These are phyloP conservation scores for Harpagoxenus sublaevis DNA, from an alignment of 2,888 invertebrate species.

Conservation along the genomic window DNA sequence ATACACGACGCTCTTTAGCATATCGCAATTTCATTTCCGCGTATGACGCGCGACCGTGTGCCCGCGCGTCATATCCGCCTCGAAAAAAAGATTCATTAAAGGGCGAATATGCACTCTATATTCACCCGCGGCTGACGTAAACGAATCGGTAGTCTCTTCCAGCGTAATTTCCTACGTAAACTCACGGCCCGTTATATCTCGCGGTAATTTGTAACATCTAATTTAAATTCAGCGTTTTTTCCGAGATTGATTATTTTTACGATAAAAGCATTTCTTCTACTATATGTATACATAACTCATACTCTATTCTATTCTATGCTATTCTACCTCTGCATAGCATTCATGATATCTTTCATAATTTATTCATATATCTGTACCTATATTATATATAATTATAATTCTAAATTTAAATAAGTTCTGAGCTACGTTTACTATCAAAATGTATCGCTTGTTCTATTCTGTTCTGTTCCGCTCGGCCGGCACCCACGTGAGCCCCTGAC, in stretches of 20 bases:
- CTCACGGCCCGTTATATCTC: conserved; percentile 20
- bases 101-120: conserved; percentile 40
- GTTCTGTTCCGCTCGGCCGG: conserved; percentile 13
- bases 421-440: conserved; percentile 8
- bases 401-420: background rate
- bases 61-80: conserved; percentile 40
- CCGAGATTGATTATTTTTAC: conserved; percentile 22
- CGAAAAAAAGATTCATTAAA: conserved; percentile 35
- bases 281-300: background rate
- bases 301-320: background rate
- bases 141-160: conserved; percentile 31
- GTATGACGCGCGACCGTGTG: conserved; percentile 26
- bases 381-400: background rate
- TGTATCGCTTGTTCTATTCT: conserved; percentile 7
- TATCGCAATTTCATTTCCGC: conserved; percentile 51
- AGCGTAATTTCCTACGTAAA: conserved; percentile 38
- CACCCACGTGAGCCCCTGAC: conserved; percentile 45
- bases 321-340: background rate
- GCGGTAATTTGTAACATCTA: conserved; percentile 31
- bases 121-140: conserved; percentile 33
- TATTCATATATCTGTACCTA: background rate
- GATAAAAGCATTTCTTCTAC: background rate
- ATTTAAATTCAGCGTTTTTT: conserved; percentile 38
- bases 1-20: conserved; percentile 44
- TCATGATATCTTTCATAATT: background rate